Evolutionary conservation across 2,797 vertebrate genomes (phyloP), one percentile per base, ranked within the genome.

Genomic region (Lacerta bilineata): DNA sequence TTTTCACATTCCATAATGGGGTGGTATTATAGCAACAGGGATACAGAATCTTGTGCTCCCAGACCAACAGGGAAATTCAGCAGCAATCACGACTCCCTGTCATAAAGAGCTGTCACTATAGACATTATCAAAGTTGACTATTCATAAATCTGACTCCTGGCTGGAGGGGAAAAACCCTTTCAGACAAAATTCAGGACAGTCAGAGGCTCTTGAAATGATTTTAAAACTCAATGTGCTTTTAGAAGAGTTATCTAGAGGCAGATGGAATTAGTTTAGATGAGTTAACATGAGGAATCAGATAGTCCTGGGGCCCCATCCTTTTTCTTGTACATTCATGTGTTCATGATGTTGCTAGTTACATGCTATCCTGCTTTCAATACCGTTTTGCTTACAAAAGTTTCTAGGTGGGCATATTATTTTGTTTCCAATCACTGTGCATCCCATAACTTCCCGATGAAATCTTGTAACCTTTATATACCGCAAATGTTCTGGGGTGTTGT

Each of bases 241-340:
- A 25, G 64, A 2, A 0, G 76, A 84, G 59, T 2, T 86, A 90
- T 78, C 80, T n/a, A 29, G 1, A 3, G 2, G 1, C 0, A 71
- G 43, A 68, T 75, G 3, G 55, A 87, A 59, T 83, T 78, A 27
- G 78, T 68, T 50, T 39, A 55, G 36, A 71, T 29, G 64, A 50
- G 25, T 85, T 0, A 0, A 25, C 15, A 88, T 0, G 0, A 84
- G 0, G 29, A 0, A 0, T 1, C 36, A 18, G 0, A 0, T 76
- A 41, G 43, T 1, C 25, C 39, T 0, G 0, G 69, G 10, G 5
- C 17, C 61, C 61, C 61, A 64, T 23, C 61, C 61, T 23, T 64
- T 64, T 23, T 18, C 17, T 64, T 5, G 5, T 46, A 11, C 39
- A 78, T 23, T 78, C 23, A 46, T 78, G 66, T 68, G 27, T 8